Evolutionary conservation across 2,797 vertebrate genomes (phyloP).

Genomic region (Hypotaenidia okinawae): DNA sequence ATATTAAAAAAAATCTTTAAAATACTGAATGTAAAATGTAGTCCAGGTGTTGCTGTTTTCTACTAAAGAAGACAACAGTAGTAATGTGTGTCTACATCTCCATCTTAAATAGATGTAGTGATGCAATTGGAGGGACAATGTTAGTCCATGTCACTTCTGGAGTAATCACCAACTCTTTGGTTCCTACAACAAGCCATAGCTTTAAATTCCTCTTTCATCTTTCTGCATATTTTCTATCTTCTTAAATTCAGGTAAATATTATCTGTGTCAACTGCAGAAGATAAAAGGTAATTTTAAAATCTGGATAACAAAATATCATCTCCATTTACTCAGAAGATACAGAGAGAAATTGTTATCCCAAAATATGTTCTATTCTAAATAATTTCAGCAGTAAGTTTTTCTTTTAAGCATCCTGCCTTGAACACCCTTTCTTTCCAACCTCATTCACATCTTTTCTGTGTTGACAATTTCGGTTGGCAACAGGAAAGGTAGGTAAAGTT

Average conservation of each 20-base stretch:
- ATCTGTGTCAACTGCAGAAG: background rate
- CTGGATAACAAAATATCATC: background rate
- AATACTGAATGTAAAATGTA: background rate
- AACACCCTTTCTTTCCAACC: background rate
- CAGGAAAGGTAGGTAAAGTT: background rate
- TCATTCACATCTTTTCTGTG: background rate
- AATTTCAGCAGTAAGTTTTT: background rate
- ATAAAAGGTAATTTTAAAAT: background rate
- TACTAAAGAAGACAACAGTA: background rate
- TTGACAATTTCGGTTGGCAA: background rate
- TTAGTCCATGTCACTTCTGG: too few species aligned
- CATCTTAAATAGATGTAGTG: background rate
- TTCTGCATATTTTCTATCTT: accelerated
- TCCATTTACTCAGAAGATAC: background rate
- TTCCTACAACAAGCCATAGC: background rate
- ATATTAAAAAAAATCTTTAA: background rate
- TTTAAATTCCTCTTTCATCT: background rate
- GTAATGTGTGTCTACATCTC: background rate
- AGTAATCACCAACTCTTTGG: background rate
- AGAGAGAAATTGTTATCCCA: background rate
- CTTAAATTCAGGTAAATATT: background rate
- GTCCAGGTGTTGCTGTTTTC: accelerated
- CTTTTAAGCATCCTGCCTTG: background rate
- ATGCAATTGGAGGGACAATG: accelerated
- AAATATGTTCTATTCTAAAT: background rate